phyloP scores from a whole-genome alignment of 2,797 vertebrate genomes.

The Oceanodroma leucorhoa region DNA sequence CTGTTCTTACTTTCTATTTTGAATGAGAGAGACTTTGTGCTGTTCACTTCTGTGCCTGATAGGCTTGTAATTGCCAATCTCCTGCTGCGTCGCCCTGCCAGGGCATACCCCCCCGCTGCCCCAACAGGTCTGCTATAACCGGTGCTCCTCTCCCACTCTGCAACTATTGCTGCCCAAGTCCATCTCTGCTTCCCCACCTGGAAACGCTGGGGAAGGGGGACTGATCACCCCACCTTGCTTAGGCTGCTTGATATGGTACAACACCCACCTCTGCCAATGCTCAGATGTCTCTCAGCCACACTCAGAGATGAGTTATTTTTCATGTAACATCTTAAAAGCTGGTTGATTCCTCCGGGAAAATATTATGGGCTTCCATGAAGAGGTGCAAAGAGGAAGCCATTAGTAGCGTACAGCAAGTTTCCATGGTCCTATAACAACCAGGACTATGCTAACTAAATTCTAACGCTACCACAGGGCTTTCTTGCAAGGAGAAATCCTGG shows the following conservation, averaged over 20 bases:
- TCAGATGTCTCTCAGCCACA: conserved; percentile 23
- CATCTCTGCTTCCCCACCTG: background rate
- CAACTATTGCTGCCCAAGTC: background rate
- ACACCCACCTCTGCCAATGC: background rate
- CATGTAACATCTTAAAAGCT: background rate
- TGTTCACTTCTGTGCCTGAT: background rate
- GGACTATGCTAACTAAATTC: background rate
- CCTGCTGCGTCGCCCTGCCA: background rate
- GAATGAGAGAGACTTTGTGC: background rate
- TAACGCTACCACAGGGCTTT: background rate
- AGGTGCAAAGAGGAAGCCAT: background rate
- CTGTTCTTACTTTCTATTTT: background rate
- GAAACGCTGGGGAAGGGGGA: conserved; percentile 2
- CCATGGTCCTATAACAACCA: background rate
- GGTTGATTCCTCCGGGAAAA: background rate
- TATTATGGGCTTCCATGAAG: background rate
- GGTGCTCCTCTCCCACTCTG: conserved; percentile 47
- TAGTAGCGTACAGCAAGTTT: background rate
- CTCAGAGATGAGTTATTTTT: background rate
- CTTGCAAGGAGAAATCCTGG: background rate
- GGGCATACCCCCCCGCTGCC: background rate
- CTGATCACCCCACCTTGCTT: background rate
- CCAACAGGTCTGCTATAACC: background rate
- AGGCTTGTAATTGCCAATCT: background rate
- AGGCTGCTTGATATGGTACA: background rate